Conservation (phyloP, 1,140 invertebrate species). For the Drosophila pseudoananassae region DNA sequence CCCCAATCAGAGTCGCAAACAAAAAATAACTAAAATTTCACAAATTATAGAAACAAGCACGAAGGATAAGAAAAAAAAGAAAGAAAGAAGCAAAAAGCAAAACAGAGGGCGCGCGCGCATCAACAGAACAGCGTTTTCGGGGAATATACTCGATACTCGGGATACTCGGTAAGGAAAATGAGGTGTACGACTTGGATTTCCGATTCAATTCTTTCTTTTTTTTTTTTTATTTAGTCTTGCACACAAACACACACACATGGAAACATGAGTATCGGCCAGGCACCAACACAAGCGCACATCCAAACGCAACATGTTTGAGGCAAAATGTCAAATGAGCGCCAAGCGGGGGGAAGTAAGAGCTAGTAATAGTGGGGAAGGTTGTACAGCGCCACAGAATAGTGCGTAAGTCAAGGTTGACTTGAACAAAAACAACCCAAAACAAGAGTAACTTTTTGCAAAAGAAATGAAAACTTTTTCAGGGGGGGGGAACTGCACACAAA, state of each 20-base stretch:
- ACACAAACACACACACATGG: slow-evolving; percentile 4
- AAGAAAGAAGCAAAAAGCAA: neutral
- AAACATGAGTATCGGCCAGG: slow-evolving; percentile 4
- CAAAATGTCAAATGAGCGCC: slow-evolving; percentile 64
- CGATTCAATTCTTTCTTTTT: slow-evolving; percentile 35
- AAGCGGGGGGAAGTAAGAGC: slow-evolving; percentile 35
- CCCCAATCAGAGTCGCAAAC: slow-evolving; percentile 2
- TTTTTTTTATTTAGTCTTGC: slow-evolving; percentile 24
- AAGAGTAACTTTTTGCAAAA: no score
- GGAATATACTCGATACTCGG: neutral
- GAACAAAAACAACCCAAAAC: slow-evolving; percentile 26
- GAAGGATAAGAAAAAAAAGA: slow-evolving; percentile 5
- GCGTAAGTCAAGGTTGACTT: slow-evolving; percentile 45
- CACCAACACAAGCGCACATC: slow-evolving; percentile 1
- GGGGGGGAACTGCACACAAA: no score
- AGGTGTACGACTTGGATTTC: slow-evolving; percentile 44
- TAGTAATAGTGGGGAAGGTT: neutral
- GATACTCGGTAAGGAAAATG: slow-evolving; percentile 9
- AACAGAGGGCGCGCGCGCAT: slow-evolving; percentile 51
- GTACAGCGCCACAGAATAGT: neutral
- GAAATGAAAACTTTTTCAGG: slow-evolving; percentile 19
- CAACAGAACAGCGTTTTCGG: slow-evolving; percentile 20
- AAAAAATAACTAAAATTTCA: neutral
- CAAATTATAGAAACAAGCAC: neutral
- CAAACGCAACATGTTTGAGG: slow-evolving; percentile 52